Evolutionary conservation across 1,140 invertebrate species (phyloP).

Genomic region (Drosophila sp.): DNA sequence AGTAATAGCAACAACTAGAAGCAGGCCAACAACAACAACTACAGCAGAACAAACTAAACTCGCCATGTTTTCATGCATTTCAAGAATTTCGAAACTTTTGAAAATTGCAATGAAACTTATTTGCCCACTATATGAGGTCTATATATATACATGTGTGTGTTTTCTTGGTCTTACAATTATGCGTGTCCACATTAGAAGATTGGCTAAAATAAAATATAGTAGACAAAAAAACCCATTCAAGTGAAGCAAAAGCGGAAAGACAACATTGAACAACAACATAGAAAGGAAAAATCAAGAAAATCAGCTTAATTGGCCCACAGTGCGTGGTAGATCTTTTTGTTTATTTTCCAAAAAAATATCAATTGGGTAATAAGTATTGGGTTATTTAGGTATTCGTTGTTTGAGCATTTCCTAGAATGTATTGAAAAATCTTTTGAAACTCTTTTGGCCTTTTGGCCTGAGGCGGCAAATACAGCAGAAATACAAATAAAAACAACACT

Average conservation of each 20-base stretch:
- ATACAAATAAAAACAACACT: slow-evolving; percentile 48
- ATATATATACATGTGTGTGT: slow-evolving; percentile 11
- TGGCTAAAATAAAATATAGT: slow-evolving; percentile 43
- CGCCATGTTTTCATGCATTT: slow-evolving; percentile 70
- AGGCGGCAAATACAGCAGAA: slow-evolving; percentile 34
- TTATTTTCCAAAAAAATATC: slow-evolving; percentile 1
- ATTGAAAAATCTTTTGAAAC: slow-evolving; percentile 29
- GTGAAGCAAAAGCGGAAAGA: slow-evolving; percentile 47
- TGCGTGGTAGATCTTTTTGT: slow-evolving; percentile 24
- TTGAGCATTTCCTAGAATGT: slow-evolving; percentile 30
- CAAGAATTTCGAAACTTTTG: slow-evolving; percentile 71
- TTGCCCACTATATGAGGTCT: slow-evolving; percentile 29
- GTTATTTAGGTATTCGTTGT: neutral
- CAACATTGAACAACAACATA: slow-evolving; percentile 36
- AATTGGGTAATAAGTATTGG: slow-evolving; percentile 9
- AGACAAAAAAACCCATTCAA: slow-evolving; percentile 30
- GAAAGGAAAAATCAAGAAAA: slow-evolving; percentile 46
- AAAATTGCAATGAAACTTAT: slow-evolving; percentile 69
- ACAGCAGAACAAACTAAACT: slow-evolving; percentile 70
- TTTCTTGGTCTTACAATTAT: slow-evolving; percentile 53
- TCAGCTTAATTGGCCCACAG: neutral
- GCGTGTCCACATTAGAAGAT: slow-evolving; percentile 40
- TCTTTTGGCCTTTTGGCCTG: slow-evolving; percentile 45
- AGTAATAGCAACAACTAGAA: slow-evolving; percentile 38
- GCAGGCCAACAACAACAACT: slow-evolving; percentile 45